phyloP scores from a whole-genome alignment of 2,888 invertebrate genomes.

The Drosophila pseudotalamancana region DNA sequence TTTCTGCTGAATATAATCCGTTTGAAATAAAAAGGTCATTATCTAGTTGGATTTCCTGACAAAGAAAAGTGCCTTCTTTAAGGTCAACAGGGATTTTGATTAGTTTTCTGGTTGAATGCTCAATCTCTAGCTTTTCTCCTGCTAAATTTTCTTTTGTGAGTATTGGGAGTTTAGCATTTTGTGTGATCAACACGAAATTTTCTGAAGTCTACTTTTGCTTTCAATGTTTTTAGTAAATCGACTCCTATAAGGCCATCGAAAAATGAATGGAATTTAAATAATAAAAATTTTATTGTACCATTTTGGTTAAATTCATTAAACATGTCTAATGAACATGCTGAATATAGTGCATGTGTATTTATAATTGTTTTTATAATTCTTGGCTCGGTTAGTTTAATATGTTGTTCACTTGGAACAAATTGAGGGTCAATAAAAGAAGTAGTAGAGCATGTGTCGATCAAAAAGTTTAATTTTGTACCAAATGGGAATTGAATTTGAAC shows the following conservation, averaged over 20 bases:
- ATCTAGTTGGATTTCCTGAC: not conserved
- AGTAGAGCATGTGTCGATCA: not conserved
- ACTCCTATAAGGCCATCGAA: not conserved
- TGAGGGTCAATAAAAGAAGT: not conserved
- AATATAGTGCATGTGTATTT: not conserved
- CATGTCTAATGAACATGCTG: not conserved
- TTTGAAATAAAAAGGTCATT: not conserved
- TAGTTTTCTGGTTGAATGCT: not conserved
- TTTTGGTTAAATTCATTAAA: not conserved
- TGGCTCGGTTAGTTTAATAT: not conserved
- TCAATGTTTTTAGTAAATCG: not conserved
- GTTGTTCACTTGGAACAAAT: not conserved
- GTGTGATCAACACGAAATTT: not conserved
- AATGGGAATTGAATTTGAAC: not conserved
- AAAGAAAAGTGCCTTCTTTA: not conserved
- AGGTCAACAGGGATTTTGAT: not conserved
- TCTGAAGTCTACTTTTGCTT: not conserved
- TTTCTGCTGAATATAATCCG: not conserved
- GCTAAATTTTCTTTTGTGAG: not conserved
- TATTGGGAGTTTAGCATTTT: not conserved
- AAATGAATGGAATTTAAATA: not conserved
- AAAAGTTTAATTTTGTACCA: not conserved
- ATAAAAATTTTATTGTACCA: not conserved
- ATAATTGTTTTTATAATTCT: not conserved
- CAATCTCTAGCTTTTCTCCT: not conserved